Evolutionary conservation across 2,113 vertebrate genomes (phyloP).

Genomic region (Pandion haliaetus): DNA sequence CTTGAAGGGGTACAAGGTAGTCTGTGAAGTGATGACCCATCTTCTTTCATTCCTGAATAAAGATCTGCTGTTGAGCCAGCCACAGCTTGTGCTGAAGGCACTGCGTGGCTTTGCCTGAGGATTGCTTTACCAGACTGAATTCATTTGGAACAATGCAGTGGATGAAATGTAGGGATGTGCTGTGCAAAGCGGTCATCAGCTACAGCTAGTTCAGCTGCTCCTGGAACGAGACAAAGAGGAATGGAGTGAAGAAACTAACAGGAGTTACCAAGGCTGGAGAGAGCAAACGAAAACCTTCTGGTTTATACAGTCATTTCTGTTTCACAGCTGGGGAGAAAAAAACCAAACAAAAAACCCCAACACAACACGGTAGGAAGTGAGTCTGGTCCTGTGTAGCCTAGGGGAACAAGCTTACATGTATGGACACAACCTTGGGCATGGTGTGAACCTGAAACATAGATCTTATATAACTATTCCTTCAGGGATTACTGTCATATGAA

Average conservation of each 20-base stretch:
- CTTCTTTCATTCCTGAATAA: background rate
- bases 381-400: background rate
- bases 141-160: conserved; percentile 31
- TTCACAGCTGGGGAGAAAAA: background rate
- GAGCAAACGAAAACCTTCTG: background rate
- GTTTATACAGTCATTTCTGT: background rate
- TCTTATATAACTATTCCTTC: background rate
- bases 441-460: background rate
- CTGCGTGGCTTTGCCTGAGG: background rate
- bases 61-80: background rate
- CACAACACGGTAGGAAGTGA: background rate
- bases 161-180: conserved; percentile 37
- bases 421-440: background rate
- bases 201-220: conserved; percentile 54
- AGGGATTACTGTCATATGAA: accelerated
- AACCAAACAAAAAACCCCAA: background rate
- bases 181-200: conserved; percentile 12
- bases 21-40: background rate
- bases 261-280: background rate
- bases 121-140: conserved; percentile 16
- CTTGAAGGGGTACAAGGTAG: background rate
- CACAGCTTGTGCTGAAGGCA: background rate
- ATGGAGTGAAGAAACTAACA: background rate
- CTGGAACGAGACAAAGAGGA: background rate
- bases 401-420: background rate